Evolutionary conservation across 1,140 invertebrate genomes (phyloP).

Genomic region (Drosophila nigrodunni): DNA sequence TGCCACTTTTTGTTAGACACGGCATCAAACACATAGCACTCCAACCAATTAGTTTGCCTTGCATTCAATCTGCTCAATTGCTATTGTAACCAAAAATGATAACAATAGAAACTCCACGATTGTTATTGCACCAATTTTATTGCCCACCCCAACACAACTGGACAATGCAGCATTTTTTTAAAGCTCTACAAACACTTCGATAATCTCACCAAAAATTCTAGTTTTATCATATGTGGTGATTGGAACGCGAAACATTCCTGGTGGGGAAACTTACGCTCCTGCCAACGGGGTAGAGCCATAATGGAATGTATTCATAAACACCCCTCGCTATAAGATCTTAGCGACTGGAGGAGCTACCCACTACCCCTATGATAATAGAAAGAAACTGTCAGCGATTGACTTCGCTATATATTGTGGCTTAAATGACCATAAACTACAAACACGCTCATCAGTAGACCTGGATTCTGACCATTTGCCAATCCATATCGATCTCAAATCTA

Average conservation of each 20-base stretch:
- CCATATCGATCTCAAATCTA: too few species aligned
- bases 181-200: neutral
- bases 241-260: constrained; percentile 30
- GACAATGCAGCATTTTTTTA: neutral
- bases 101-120: neutral
- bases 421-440: too few species aligned
- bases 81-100: neutral
- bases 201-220: neutral
- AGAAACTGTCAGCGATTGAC: too few species aligned
- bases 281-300: neutral
- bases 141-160: constrained; percentile 3
- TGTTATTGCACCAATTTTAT: neutral
- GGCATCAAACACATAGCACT: neutral
- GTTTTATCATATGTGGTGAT: constrained; percentile 8
- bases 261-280: constrained; percentile 8
- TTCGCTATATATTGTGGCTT: too few species aligned
- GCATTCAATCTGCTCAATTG: constrained; percentile 5
- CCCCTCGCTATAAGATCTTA: neutral
- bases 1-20: neutral
- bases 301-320: constrained; percentile 2
- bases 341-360: neutral
- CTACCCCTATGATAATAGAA: too few species aligned
- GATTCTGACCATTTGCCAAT: too few species aligned
- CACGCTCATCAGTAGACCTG: too few species aligned
- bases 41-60: neutral